These are phyloP conservation scores for Clostera curtula DNA, from an alignment of 2,888 invertebrate species.

Conservation along the genomic window DNA sequence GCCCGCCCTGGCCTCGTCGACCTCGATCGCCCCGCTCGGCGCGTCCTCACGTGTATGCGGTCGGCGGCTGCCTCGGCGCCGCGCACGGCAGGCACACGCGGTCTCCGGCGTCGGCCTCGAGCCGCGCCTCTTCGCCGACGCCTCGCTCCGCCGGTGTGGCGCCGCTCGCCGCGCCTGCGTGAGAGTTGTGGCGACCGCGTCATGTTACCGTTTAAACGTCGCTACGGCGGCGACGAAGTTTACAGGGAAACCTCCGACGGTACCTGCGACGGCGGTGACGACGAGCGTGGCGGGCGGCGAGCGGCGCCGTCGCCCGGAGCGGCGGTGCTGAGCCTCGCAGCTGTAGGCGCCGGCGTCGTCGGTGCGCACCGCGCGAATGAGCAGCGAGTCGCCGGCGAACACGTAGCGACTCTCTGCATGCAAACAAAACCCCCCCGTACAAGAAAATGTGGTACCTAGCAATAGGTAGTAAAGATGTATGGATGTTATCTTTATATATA, in stretches of 20 bases:
- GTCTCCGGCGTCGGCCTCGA: slow-evolving; percentile 69
- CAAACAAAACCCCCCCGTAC: neutral
- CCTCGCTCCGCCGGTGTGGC: slow-evolving; percentile 18
- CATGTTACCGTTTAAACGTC: too few relatives aligned
- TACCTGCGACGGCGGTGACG: slow-evolving; percentile 69
- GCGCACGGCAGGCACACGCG: slow-evolving; percentile 70
- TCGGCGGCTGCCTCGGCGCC: slow-evolving; percentile 77
- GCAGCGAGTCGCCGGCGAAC: slow-evolving; percentile 41
- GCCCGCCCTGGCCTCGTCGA: neutral
- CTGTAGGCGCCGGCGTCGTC: slow-evolving; percentile 79
- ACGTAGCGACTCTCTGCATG: slow-evolving; percentile 44
- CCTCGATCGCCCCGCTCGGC: neutral
- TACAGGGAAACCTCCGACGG: too few relatives aligned
- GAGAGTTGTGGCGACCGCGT: too few relatives aligned
- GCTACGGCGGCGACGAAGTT: too few relatives aligned
- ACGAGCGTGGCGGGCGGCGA: slow-evolving; percentile 77
- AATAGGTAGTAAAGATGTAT: too few relatives aligned
- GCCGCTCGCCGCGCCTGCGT: neutral
- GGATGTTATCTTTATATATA: too few relatives aligned
- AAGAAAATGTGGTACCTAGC: too few relatives aligned
- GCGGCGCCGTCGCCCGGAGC: slow-evolving; percentile 78
- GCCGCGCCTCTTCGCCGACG: slow-evolving; percentile 69
- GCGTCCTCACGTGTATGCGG: slow-evolving; percentile 76
- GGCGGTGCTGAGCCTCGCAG: slow-evolving; percentile 79
- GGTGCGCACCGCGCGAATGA: slow-evolving; percentile 50